These are phyloP conservation scores for Emydocephalus ijimae DNA, from an alignment of 2,113 vertebrate genomes.

Conservation along the genomic window DNA sequence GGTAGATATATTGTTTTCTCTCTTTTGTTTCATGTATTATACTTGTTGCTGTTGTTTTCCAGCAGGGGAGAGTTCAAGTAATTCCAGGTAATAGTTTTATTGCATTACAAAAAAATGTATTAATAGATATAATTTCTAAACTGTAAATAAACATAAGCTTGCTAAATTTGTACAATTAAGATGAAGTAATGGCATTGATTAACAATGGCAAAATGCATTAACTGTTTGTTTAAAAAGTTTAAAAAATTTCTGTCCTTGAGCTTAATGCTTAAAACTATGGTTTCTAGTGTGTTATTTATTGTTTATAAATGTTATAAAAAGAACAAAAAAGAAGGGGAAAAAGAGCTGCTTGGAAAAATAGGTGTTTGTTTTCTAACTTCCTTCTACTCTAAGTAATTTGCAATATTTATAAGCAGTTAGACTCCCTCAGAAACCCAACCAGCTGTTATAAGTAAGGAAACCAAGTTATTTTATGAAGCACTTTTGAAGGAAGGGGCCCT, in stretches of 20 bases:
- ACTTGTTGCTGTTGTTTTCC: neutral
- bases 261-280: neutral
- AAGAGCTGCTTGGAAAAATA: neutral
- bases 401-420: neutral
- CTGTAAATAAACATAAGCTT: neutral
- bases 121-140: too few species aligned
- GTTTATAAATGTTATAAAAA: neutral
- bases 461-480: neutral
- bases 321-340: neutral
- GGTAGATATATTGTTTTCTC: neutral
- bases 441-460: neutral
- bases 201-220: neutral
- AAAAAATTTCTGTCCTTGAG: neutral
- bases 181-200: neutral
- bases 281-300: neutral
- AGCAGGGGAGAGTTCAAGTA: neutral
- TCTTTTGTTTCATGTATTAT: neutral
- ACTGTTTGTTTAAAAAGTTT: neutral
- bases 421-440: neutral
- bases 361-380: neutral
- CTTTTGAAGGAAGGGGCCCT: neutral
- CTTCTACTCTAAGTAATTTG: neutral
- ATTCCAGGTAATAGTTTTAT: neutral
- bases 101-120: neutral
- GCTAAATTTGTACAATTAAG: neutral